These are phyloP conservation scores for Nebria salina DNA, from an alignment of 2,888 invertebrate species.

Conservation along the genomic window DNA sequence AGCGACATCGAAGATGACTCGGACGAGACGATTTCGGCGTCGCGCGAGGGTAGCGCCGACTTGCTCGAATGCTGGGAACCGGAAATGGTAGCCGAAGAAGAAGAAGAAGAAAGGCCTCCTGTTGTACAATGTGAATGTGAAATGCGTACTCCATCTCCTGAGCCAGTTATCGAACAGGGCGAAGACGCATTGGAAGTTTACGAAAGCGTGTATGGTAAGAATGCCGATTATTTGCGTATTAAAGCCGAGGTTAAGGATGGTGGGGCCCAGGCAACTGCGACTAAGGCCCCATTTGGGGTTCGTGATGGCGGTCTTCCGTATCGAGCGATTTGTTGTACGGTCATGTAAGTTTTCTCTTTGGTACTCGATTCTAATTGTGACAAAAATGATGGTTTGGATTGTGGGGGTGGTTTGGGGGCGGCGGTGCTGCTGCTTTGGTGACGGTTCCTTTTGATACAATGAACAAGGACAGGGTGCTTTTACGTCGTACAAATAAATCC, in stretches of 20 bases:
- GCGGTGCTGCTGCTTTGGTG: too few species aligned
- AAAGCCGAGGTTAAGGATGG: conserved; percentile 53
- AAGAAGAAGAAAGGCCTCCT: conserved; percentile 17
- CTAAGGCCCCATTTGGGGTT: conserved; percentile 48
- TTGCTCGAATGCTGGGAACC: conserved; percentile 64
- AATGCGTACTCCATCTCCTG: conserved; percentile 32
- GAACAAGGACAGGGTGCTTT: too few species aligned
- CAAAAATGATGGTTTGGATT: not conserved
- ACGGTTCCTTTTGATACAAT: too few species aligned
- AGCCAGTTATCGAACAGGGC: conserved; percentile 48
- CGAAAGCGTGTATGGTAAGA: conserved; percentile 61
- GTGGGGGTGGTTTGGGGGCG: not conserved
- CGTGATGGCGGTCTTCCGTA: conserved; percentile 58
- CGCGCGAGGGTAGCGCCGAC: conserved; percentile 56
- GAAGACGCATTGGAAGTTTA: conserved; percentile 58
- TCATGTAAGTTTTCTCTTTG: conserved; percentile 55
- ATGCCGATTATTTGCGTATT: conserved; percentile 58
- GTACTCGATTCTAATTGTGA: not conserved
- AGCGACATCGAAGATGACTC: conserved; percentile 52
- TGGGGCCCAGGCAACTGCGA: not conserved
- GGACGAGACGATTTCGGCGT: conserved; percentile 39
- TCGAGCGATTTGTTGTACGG: conserved; percentile 60
- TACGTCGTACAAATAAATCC: not conserved
- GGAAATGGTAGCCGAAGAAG: conserved; percentile 21
- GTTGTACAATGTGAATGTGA: conserved; percentile 20